Percentiles rank a stretch among this genome's conserved stretches.
Evolutionary conservation across 2,113 vertebrate genomes (phyloP).

Genomic region (Ophthalmolycus amberensis): DNA sequence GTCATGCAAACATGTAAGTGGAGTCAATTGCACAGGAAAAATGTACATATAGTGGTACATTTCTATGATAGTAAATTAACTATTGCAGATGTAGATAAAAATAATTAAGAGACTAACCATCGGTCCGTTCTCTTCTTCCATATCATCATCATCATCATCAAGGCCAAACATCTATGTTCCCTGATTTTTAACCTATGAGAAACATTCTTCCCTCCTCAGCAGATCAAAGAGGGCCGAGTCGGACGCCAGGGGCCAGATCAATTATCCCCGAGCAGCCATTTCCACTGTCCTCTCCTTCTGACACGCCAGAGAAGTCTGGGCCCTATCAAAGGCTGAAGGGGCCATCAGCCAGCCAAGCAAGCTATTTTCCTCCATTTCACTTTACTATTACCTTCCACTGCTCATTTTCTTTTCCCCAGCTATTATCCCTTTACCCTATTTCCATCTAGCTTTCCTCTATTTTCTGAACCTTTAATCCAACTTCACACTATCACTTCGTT

Average conservation of each 20-base stretch:
- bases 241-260: slow-evolving; percentile 75
- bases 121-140: slow-evolving; percentile 24
- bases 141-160: slow-evolving; percentile 22
- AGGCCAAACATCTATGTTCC: slow-evolving; percentile 31
- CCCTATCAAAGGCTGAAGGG: slow-evolving; percentile 68
- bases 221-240: slow-evolving; percentile 74
- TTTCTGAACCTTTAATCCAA: slow-evolving; percentile 51
- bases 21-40: background rate
- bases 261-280: slow-evolving; percentile 77
- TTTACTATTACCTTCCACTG: slow-evolving; percentile 49
- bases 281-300: slow-evolving; percentile 73
- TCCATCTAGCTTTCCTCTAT: slow-evolving; percentile 25
- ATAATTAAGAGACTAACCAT: background rate
- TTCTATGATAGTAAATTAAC: slow-evolving; percentile 4
- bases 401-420: slow-evolving; percentile 62
- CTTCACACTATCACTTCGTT: slow-evolving; percentile 33
- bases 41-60: background rate
- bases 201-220: slow-evolving; percentile 68
- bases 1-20: background rate
- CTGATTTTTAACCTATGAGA: slow-evolving; percentile 61
- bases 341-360: slow-evolving; percentile 61
- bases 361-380: slow-evolving; percentile 66
- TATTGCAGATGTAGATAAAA: background rate
- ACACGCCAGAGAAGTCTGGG: slow-evolving; percentile 72
- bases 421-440: slow-evolving; percentile 52